Evolutionary conservation across 2,113 vertebrate genomes (phyloP), one percentile per base, ranked within the genome.

Genomic region (Petromus typicus): DNA sequence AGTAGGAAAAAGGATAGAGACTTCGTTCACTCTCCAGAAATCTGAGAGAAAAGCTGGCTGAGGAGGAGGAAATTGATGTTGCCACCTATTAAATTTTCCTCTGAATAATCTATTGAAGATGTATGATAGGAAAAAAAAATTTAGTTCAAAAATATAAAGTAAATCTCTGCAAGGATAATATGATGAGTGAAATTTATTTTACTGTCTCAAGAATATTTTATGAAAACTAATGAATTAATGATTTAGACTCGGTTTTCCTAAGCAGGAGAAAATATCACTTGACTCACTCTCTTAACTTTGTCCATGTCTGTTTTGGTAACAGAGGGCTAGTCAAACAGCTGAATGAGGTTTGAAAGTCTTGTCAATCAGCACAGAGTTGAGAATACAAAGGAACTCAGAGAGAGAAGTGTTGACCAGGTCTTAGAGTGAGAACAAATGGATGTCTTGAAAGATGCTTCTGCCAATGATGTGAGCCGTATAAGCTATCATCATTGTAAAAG

Each of bases 381-480:
- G 40, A 78, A 40, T 16, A 71, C 45, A 80, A 75, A 88, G 76
- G 51, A 66, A 83, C 51, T 92, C 64, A 40, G 45, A n/a, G 37
- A 51, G 57, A 30, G 34, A 64, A 64, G 59, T 89, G 57, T 48
- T 57, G 88, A 92, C 75, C 59, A 93, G 67, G 82, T 1, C 37
- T 67, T 17, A 45, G 5, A 75, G 73, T 27, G 71, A 93, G 54
- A 93, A 80, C 23, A 83, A 66, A 71, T 9, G 12, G 1, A 30
- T 59, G 20, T 84, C 80, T 64, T 95, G 45, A 92, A 51, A 93
- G 91, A 37, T 51, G 8, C 37, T 66, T 90, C 96, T 92, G 57
- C 45, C 45, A 66, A 3, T 9, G n/a, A 81, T 71, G 69, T 76
- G 17, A 12, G 4, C 51, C 69, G 43, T 69, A 51, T 34, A 56